Percentiles rank a stretch among this genome's conserved stretches.
Evolutionary conservation across 30 jellyfish, hydroid and myxozoan species (phyloP).

Genomic region (Mastigias papua): DNA sequence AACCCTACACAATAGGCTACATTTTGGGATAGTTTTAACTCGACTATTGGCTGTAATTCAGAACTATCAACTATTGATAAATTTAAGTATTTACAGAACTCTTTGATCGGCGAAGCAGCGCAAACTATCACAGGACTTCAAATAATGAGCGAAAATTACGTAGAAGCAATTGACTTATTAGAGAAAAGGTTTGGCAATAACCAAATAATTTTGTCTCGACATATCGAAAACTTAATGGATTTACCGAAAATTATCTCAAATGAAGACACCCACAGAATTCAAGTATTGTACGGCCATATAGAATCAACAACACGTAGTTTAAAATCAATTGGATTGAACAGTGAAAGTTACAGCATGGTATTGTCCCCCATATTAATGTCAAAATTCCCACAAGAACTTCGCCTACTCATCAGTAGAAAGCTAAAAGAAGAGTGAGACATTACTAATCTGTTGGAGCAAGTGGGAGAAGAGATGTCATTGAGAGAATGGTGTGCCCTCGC

Average conservation of each 20-base stretch:
- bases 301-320: slow-evolving; percentile 20
- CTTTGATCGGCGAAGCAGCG: slow-evolving; percentile 18
- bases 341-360: background rate
- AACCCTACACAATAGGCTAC: slow-evolving; percentile 43
- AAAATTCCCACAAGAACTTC: slow-evolving; percentile 31
- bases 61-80: slow-evolving; percentile 5
- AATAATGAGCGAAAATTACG: slow-evolving; percentile 17
- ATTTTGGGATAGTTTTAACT: slow-evolving; percentile 38
- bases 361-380: slow-evolving; percentile 14
- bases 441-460: slow-evolving; percentile 5
- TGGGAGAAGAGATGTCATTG: slow-evolving; percentile 37
- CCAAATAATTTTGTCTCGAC: slow-evolving; percentile 30
- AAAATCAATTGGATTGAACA: slow-evolving; percentile 8
- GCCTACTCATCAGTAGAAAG: slow-evolving; percentile 8
- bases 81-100: background rate
- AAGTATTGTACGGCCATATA: slow-evolving; percentile 17
- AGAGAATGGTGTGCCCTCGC: slow-evolving; percentile 33
- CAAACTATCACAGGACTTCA: background rate
- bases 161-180: slow-evolving; percentile 5
- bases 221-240: slow-evolving; percentile 10
- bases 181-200: slow-evolving; percentile 44
- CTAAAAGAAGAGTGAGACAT: slow-evolving; percentile 24
- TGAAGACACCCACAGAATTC: slow-evolving; percentile 6
- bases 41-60: slow-evolving; percentile 11
- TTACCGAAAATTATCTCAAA: slow-evolving; percentile 14